Conservation (phyloP, 2,113 vertebrate species). For the Agelaius phoeniceus region DNA sequence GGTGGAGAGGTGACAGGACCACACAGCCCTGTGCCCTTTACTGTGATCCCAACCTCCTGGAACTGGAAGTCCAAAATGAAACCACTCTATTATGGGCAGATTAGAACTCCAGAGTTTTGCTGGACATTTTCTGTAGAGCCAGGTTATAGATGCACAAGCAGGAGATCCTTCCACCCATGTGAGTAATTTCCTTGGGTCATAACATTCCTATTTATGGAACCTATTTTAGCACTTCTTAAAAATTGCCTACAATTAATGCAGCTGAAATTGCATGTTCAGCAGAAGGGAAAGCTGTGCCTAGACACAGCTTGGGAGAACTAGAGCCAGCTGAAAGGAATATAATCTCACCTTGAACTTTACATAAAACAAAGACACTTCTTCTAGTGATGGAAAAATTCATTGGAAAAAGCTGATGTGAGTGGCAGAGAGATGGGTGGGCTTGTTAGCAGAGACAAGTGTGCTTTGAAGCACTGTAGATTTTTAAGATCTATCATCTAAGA, state of each 20-base stretch:
- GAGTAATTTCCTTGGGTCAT: not conserved
- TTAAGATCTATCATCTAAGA: not conserved
- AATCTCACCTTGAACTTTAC: not conserved
- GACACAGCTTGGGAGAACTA: not conserved
- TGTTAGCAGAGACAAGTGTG: not conserved
- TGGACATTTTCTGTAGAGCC: not conserved
- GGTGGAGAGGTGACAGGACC: not conserved
- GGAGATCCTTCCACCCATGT: not conserved
- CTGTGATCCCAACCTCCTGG: rapidly evolving
- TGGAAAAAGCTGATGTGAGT: not conserved
- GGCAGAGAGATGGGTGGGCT: not conserved
- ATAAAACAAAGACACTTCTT: not conserved
- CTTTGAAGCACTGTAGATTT: not conserved
- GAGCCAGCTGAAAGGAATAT: not conserved
- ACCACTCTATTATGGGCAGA: not conserved
- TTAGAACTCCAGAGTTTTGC: not conserved
- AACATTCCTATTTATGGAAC: constrained; percentile 5
- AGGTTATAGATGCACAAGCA: not conserved
- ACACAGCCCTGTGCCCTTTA: not conserved
- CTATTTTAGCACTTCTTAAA: not conserved
- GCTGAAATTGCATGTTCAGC: not conserved
- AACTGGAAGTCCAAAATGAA: not conserved
- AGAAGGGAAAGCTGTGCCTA: not conserved
- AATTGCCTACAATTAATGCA: constrained; percentile 1
- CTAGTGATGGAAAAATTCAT: not conserved